A percentile compares a stretch with the other conserved stretches of the same genome.
These are phyloP conservation scores for Eumerus sabulonum DNA, from an alignment of 2,888 invertebrate genomes.

Conservation along the genomic window DNA sequence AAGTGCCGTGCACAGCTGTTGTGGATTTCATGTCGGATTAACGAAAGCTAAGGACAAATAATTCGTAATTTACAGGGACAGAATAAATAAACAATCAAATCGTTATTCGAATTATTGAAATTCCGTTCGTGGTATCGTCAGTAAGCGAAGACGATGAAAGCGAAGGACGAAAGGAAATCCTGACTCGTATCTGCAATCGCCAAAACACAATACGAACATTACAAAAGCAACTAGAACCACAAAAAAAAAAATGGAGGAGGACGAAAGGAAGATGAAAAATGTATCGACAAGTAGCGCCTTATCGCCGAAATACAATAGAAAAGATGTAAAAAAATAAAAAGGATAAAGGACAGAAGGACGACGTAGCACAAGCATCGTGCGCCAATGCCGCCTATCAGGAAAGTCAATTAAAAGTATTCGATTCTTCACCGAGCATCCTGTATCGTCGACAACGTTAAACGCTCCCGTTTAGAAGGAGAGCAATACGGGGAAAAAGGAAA, in stretches of 20 bases:
- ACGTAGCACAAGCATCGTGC: conserved; percentile 1
- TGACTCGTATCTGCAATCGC: conserved; percentile 32
- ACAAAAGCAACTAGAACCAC: too few species aligned
- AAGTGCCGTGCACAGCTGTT: conserved; percentile 19
- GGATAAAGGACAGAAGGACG: not conserved
- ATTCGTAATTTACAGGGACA: conserved; percentile 27
- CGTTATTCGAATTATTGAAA: conserved; percentile 47
- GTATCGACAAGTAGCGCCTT: conserved; percentile 56
- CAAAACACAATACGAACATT: conserved; percentile 25
- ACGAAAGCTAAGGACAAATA: conserved; percentile 11
- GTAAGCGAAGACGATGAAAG: not conserved
- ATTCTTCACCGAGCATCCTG: conserved; percentile 35
- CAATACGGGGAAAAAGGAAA: conserved; percentile 20
- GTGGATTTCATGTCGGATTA: not conserved
- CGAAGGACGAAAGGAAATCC: conserved; percentile 1
- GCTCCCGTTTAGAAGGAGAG: not conserved
- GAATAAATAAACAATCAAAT: conserved; percentile 53
- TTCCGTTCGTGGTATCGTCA: not conserved
- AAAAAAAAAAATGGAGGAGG: not conserved
- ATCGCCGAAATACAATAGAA: conserved; percentile 23
- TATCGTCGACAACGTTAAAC: not conserved
- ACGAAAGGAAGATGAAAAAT: conserved; percentile 18
- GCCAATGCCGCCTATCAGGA: conserved; percentile 17
- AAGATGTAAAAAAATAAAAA: not conserved
- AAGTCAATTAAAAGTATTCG: conserved; percentile 64